Evolutionary conservation across 2,113 vertebrate species (phyloP), one percentile per base, ranked within the genome.

Genomic region (Notiomystis cincta): DNA sequence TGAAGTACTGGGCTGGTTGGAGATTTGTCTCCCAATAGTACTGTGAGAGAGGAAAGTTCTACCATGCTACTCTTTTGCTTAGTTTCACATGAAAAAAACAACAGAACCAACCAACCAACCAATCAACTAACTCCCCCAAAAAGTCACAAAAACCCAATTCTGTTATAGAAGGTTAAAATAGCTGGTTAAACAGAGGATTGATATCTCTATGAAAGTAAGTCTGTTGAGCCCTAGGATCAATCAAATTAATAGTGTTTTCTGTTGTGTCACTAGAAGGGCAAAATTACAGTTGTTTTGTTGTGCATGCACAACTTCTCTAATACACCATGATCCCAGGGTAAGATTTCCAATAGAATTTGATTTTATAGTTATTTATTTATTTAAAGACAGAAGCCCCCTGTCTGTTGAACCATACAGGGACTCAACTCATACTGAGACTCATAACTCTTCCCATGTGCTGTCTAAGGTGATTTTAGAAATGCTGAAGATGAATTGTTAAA

Each of bases 121-220:
- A n/a, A n/a, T n/a, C n/a, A n/a, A n/a, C n/a, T n/a, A n/a, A n/a
- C n/a, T n/a, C n/a, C n/a, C n/a, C n/a, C n/a, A n/a, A n/a, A n/a
- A n/a, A n/a, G n/a, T n/a, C n/a, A n/a, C n/a, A 14, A 38, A n/a
- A 53, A 7, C 1, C 18, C 11, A 30, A n/a, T 18, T 2, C 17
- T 30, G 1, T 58, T 48, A n/a, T 9, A 71, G 47, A 53, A 69
- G 25, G 13, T 40, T 67, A 38, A 64, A 91, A 33, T 72, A 69
- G n/a, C 7, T 64, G 12, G 2, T 81, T 72, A 54, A 87, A 30
- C 10, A 78, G 24, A 44, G 22, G 12, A 15, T 20, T 77, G 21
- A 22, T 89, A 50, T 57, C 7, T 54, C 33, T 66, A 1, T 66
- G 62, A 64, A 72, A 61, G 56, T 20, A 51, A 7, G 8, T 2